These are phyloP conservation scores for Gadopsis bispinosus DNA, from an alignment of 2,797 vertebrate genomes.

Conservation along the genomic window DNA sequence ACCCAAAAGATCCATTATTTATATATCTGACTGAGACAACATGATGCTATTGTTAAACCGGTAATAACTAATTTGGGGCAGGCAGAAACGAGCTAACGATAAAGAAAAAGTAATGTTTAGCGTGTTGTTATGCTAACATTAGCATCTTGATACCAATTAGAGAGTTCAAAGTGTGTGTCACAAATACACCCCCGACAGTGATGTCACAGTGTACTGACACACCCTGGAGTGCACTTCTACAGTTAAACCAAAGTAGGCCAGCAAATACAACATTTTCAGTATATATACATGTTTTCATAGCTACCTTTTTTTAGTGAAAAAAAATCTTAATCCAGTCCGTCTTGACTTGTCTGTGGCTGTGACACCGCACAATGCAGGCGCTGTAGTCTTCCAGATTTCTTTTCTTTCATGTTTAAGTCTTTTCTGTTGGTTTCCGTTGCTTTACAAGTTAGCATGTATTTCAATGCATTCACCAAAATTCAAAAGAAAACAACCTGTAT, in stretches of 20 bases:
- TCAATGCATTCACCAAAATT: slow-evolving; percentile 19
- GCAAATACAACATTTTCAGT: too few relatives aligned
- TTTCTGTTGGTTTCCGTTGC: slow-evolving; percentile 26
- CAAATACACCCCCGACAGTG: too few relatives aligned
- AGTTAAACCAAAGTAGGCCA: too few relatives aligned
- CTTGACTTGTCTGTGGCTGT: neutral
- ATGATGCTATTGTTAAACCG: neutral
- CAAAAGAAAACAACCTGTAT: slow-evolving; percentile 41
- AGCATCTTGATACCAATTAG: too few relatives aligned
- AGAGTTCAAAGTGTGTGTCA: too few relatives aligned
- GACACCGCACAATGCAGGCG: slow-evolving; percentile 3
- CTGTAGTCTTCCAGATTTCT: slow-evolving; percentile 28
- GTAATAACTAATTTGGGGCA: neutral
- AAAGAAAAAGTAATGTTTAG: neutral
- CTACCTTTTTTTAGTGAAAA: neutral
- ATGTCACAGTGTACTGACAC: too few relatives aligned
- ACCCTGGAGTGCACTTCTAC: too few relatives aligned
- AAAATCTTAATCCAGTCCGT: neutral
- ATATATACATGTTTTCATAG: neutral
- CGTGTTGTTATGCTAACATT: too few relatives aligned
- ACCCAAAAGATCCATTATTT: neutral
- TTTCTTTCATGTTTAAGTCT: slow-evolving; percentile 9
- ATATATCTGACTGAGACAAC: neutral
- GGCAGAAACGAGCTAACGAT: neutral
- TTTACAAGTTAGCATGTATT: slow-evolving; percentile 40